Evolutionary conservation across 2,113 vertebrate species (phyloP).

Genomic region (Otocyon megalotis): DNA sequence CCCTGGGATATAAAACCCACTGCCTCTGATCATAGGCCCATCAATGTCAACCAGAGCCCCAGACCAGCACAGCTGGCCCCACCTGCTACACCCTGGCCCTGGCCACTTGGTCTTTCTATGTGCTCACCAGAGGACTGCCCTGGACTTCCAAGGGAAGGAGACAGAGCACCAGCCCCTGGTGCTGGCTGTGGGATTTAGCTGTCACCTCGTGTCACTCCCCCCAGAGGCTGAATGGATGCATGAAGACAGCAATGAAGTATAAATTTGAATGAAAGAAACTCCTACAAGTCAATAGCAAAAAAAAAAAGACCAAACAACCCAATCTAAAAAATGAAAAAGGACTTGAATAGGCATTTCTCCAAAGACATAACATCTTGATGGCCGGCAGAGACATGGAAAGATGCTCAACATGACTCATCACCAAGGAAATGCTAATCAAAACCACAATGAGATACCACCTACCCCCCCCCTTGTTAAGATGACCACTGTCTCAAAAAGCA

Average conservation of each 20-base stretch:
- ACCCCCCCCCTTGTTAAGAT: neutral
- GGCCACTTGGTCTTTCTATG: neutral
- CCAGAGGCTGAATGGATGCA: neutral
- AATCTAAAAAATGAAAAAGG: neutral
- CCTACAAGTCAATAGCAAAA: neutral
- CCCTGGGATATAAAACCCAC: neutral
- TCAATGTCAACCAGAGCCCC: accelerated
- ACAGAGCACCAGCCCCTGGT: neutral
- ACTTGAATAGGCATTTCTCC: neutral
- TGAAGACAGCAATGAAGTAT: neutral
- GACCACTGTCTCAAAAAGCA: neutral
- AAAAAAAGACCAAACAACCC: neutral
- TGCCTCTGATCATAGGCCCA: neutral
- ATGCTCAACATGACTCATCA: neutral
- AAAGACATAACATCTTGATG: neutral
- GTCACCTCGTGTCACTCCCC: neutral
- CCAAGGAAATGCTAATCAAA: neutral
- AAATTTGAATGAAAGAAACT: neutral
- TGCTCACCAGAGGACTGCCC: neutral
- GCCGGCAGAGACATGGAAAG: neutral
- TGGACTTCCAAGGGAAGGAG: neutral
- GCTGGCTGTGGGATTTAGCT: neutral
- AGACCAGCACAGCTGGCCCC: neutral
- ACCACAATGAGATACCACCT: neutral
- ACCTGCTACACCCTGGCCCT: too few relatives aligned